A percentile compares a stretch with the other conserved stretches of the same genome.
Conservation (phyloP, 2,113 vertebrate species). For the Pyrgilauda ruficollis region DNA sequence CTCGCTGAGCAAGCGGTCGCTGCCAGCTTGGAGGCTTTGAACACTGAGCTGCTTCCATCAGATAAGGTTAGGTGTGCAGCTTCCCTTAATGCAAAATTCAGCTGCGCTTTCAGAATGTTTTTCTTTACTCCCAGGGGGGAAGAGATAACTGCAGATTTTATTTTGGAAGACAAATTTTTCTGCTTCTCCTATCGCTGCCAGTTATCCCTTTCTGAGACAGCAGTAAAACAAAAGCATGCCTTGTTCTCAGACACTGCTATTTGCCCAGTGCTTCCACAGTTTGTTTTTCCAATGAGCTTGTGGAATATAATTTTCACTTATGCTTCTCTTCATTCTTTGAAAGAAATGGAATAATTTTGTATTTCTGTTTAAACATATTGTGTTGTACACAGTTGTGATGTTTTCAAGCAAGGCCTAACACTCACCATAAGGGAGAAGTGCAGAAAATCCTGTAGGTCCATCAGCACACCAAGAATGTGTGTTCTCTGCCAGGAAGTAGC, state of each 20-base stretch:
- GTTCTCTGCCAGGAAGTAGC: constrained; percentile 44
- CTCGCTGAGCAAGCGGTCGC: background rate
- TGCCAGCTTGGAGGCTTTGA: background rate
- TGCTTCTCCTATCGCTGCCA: background rate
- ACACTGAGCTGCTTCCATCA: background rate
- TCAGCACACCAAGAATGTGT: constrained; percentile 3
- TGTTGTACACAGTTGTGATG: constrained; percentile 29
- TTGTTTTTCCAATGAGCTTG: constrained; percentile 15
- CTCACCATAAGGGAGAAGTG: constrained; percentile 30
- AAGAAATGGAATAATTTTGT: background rate
- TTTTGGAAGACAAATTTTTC: background rate
- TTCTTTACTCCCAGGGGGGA: background rate
- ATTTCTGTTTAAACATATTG: constrained; percentile 5
- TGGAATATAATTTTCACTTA: constrained; percentile 30
- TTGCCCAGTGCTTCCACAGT: constrained; percentile 26
- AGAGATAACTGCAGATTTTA: background rate
- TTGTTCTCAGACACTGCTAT: background rate
- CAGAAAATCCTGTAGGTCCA: constrained; percentile 20
- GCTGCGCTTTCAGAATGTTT: background rate
- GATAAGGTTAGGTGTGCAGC: background rate
- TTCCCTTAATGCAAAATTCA: background rate
- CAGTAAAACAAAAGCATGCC: background rate
- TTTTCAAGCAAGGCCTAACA: constrained; percentile 43
- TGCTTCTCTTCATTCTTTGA: constrained; percentile 8
- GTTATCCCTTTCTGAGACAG: background rate